phyloP scores from a whole-genome alignment of 2,797 vertebrate species.

The Phoeniculus purpureus region DNA sequence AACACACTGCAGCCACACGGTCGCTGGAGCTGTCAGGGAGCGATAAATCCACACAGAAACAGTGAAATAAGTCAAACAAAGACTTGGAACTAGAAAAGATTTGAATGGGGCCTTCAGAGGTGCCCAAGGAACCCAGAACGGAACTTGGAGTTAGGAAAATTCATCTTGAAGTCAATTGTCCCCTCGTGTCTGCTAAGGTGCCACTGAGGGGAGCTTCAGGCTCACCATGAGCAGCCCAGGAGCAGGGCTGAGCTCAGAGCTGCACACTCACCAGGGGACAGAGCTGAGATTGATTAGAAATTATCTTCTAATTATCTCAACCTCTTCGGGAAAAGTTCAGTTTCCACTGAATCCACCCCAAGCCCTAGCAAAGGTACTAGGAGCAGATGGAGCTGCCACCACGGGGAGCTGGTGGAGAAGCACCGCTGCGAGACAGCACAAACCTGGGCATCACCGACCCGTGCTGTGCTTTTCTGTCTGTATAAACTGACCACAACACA shows the following conservation, averaged over 20 bases:
- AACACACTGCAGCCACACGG: accelerated
- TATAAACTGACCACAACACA: no score
- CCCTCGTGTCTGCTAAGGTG: not conserved
- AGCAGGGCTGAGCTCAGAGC: not conserved
- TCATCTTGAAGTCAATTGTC: accelerated
- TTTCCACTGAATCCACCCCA: not conserved
- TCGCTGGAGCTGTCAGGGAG: not conserved
- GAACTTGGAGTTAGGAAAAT: not conserved
- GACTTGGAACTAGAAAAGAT: not conserved
- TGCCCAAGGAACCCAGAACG: not conserved
- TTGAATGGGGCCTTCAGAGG: not conserved
- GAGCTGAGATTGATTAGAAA: not conserved
- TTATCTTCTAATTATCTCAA: not conserved
- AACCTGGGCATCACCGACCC: no score
- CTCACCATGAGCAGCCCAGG: accelerated
- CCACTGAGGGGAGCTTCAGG: accelerated
- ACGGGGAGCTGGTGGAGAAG: not conserved
- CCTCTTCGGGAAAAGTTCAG: not conserved
- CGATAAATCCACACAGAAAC: not conserved
- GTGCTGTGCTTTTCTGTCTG: no score
- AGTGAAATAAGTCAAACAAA: not conserved
- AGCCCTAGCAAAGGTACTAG: accelerated
- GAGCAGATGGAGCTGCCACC: no score
- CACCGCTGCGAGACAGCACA: accelerated
- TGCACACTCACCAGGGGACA: not conserved